These are phyloP conservation scores for Paralichthys olivaceus DNA, from an alignment of 2,113 vertebrate genomes.

Conservation along the genomic window DNA sequence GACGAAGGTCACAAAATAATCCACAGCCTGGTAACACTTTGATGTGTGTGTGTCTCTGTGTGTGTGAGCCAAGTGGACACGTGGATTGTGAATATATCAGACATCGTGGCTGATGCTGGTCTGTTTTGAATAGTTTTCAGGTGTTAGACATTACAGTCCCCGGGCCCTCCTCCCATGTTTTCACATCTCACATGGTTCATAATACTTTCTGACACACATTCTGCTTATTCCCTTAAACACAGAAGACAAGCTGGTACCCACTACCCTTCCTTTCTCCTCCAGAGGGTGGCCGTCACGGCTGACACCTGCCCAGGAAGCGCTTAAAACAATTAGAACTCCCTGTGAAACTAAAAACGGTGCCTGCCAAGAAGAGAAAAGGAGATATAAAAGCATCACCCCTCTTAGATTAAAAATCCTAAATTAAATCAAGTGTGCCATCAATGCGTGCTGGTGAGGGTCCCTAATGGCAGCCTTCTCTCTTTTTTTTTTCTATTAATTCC, in stretches of 20 bases:
- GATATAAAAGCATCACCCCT: slow-evolving; percentile 58
- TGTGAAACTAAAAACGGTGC: slow-evolving; percentile 42
- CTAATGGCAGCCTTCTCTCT: slow-evolving; percentile 65
- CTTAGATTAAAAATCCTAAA: slow-evolving; percentile 65
- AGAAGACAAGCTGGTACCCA: slow-evolving; percentile 20
- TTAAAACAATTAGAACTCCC: slow-evolving; percentile 75
- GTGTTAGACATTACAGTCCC: slow-evolving; percentile 54
- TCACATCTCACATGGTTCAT: slow-evolving; percentile 40
- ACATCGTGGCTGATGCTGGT: slow-evolving; percentile 24
- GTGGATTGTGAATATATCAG: slow-evolving; percentile 5
- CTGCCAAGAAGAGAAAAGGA: slow-evolving; percentile 59
- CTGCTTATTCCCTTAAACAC: slow-evolving; percentile 19
- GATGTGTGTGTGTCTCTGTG: slow-evolving; percentile 34
- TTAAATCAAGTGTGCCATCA: slow-evolving; percentile 74
- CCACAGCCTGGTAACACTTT: slow-evolving; percentile 7
- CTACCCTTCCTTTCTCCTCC: slow-evolving; percentile 51
- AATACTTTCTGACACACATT: slow-evolving; percentile 47
- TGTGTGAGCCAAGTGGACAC: slow-evolving; percentile 3
- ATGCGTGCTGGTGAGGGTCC: slow-evolving; percentile 50
- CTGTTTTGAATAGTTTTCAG: slow-evolving; percentile 53
- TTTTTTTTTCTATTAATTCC: slow-evolving; percentile 66
- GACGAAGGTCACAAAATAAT: slow-evolving; percentile 33
- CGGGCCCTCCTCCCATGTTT: background rate
- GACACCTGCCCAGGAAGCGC: slow-evolving; percentile 74
- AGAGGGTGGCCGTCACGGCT: slow-evolving; percentile 37